A percentile compares a stretch with the other conserved stretches of the same genome.
Conservation (phyloP, 2,113 vertebrate species). For the Arizona elegans region DNA sequence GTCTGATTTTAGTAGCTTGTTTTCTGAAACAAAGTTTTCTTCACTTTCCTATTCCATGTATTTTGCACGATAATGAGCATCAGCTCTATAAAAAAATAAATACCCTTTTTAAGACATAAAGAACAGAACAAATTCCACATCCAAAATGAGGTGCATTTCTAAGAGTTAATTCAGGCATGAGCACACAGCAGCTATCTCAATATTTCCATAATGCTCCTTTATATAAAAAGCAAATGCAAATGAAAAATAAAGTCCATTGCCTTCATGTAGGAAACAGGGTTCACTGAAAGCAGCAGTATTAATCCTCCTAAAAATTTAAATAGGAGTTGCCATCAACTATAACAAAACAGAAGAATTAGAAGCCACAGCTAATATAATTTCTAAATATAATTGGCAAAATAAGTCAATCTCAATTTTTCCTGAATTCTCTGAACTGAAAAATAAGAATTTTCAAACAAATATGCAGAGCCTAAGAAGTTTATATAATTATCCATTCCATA, state of each 20-base stretch:
- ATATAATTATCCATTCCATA: constrained; percentile 52
- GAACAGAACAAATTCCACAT: constrained; percentile 57
- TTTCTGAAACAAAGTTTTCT: constrained; percentile 20
- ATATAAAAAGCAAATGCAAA: constrained; percentile 49
- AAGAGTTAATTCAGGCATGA: constrained; percentile 34
- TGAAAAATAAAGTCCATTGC: constrained; percentile 30
- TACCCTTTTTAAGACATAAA: constrained; percentile 52
- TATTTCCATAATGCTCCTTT: constrained; percentile 49
- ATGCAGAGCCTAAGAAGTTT: constrained; percentile 40
- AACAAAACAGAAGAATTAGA: constrained; percentile 48
- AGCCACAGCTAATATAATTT: constrained; percentile 46
- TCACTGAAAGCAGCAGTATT: constrained; percentile 35
- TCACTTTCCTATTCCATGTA: constrained; percentile 61
- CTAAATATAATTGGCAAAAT: constrained; percentile 9
- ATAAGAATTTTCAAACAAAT: constrained; percentile 12
- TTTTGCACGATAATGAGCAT: constrained; percentile 41
- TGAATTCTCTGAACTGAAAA: constrained; percentile 33
- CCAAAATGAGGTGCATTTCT: constrained; percentile 43
- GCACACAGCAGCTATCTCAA: constrained; percentile 67
- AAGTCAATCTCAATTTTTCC: constrained; percentile 22
- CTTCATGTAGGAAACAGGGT: constrained; percentile 67
- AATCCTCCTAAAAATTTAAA: constrained; percentile 46
- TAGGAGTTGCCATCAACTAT: constrained; percentile 63
- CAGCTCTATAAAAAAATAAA: constrained; percentile 55
- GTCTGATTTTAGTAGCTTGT: constrained; percentile 36